Conservation (phyloP, 2,113 vertebrate genomes). For the Triplophysa tibetana region DNA sequence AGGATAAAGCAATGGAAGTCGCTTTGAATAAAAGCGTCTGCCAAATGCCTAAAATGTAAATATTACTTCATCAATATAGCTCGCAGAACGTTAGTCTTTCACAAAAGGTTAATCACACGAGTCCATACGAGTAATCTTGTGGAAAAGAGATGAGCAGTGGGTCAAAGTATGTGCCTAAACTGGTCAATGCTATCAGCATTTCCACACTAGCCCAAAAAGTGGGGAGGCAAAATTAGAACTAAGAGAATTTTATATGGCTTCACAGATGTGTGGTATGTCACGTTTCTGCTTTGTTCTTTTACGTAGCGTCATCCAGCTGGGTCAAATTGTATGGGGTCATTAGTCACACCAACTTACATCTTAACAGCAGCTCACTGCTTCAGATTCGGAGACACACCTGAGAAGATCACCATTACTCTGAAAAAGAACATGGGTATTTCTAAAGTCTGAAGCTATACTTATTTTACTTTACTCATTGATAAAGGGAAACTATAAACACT, state of each 20-base stretch:
- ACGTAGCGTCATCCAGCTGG: background rate
- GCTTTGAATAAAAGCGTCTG: too few relatives aligned
- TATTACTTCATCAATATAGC: background rate
- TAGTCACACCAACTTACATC: constrained; percentile 66
- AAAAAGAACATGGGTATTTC: background rate
- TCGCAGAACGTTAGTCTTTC: background rate
- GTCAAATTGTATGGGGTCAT: constrained; percentile 65
- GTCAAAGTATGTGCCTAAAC: too few relatives aligned
- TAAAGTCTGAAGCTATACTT: background rate
- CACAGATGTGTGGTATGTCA: background rate
- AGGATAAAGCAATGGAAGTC: too few relatives aligned
- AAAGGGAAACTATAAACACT: background rate
- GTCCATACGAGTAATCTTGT: too few relatives aligned
- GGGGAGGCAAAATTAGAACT: too few relatives aligned
- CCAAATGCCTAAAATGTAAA: too few relatives aligned
- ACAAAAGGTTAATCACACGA: too few relatives aligned
- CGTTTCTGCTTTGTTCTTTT: background rate
- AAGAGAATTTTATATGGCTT: too few relatives aligned
- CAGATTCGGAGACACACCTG: background rate
- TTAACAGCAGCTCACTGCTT: constrained; percentile 78
- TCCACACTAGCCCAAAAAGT: too few relatives aligned
- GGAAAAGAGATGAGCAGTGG: too few relatives aligned
- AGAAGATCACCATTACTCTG: constrained; percentile 36
- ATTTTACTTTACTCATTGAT: too few relatives aligned
- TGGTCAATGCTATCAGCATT: too few relatives aligned